Conservation (phyloP, 2,888 invertebrate species). For the Xestia ashworthii region DNA sequence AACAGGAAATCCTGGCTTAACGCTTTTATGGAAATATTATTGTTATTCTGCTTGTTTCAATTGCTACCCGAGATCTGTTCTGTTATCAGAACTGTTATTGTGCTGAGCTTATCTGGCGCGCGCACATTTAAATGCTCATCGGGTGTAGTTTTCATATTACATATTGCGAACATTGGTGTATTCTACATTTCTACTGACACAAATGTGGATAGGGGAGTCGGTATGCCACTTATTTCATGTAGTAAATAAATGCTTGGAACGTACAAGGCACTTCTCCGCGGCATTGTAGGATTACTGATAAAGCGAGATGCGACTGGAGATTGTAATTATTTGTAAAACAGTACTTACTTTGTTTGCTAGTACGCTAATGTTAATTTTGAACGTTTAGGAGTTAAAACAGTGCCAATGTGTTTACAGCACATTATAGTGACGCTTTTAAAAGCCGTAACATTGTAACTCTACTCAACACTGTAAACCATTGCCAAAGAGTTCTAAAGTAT, state of each 20-base stretch:
- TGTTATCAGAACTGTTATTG: slow-evolving; percentile 64
- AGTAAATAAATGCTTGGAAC: slow-evolving; percentile 35
- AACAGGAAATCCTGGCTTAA: slow-evolving; percentile 54
- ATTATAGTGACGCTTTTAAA: slow-evolving; percentile 41
- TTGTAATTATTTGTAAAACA: slow-evolving; percentile 16
- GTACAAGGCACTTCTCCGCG: slow-evolving; percentile 7
- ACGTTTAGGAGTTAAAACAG: slow-evolving; percentile 40
- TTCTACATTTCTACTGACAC: slow-evolving; percentile 50
- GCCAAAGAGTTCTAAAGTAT: slow-evolving; percentile 31
- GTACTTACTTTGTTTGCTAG: slow-evolving; percentile 24
- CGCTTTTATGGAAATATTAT: slow-evolving; percentile 64
- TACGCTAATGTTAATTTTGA: slow-evolving; percentile 29
- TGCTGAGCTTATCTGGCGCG: slow-evolving; percentile 56
- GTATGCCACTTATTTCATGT: slow-evolving; percentile 17
- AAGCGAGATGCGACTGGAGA: slow-evolving; percentile 9
- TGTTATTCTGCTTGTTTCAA: slow-evolving; percentile 60
- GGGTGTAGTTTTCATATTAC: slow-evolving; percentile 56
- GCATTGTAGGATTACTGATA: slow-evolving; percentile 19
- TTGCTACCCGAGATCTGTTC: slow-evolving; percentile 62
- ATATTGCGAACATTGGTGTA: slow-evolving; percentile 46
- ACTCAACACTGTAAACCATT: slow-evolving; percentile 11
- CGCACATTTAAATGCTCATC: slow-evolving; percentile 57
- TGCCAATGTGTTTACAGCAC: slow-evolving; percentile 44
- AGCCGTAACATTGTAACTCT: slow-evolving; percentile 22
- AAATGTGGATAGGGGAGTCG: slow-evolving; percentile 12